Evolutionary conservation across 2,113 vertebrate genomes (phyloP).

Genomic region (Choloepus hoffmanni): DNA sequence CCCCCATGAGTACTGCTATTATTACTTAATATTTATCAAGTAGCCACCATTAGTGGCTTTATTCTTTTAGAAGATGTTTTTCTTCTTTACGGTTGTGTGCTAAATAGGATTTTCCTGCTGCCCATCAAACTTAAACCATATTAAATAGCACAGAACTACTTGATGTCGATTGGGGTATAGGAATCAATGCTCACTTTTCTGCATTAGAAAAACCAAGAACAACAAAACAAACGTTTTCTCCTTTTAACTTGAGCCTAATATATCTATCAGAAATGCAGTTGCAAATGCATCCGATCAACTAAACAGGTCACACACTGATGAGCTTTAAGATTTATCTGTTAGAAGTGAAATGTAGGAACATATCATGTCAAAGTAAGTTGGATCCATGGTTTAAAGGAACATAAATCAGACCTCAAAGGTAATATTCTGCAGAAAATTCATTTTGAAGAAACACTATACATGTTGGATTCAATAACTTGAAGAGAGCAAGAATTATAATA

Average conservation of each 20-base stretch:
- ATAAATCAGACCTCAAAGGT: slow-evolving; percentile 64
- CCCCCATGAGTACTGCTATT: slow-evolving; percentile 26
- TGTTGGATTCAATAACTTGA: slow-evolving; percentile 56
- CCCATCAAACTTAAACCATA: slow-evolving; percentile 60
- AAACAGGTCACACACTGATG: slow-evolving; percentile 57
- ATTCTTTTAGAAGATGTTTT: slow-evolving; percentile 62
- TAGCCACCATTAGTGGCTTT: slow-evolving; percentile 60
- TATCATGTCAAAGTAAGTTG: slow-evolving; percentile 55
- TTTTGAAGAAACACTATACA: slow-evolving; percentile 71
- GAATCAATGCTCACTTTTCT: slow-evolving; percentile 55
- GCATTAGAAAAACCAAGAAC: not conserved
- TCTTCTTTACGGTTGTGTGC: slow-evolving; percentile 60
- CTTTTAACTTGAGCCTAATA: slow-evolving; percentile 30
- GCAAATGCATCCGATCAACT: slow-evolving; percentile 66
- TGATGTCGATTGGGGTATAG: slow-evolving; percentile 23
- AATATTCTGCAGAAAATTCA: slow-evolving; percentile 73
- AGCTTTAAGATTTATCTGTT: slow-evolving; percentile 67
- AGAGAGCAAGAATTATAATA: slow-evolving; percentile 71
- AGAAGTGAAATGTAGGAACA: slow-evolving; percentile 63
- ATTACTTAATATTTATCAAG: slow-evolving; percentile 77
- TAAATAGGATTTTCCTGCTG: slow-evolving; percentile 67
- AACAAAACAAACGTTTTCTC: slow-evolving; percentile 60
- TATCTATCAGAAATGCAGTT: slow-evolving; percentile 61
- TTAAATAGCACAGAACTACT: slow-evolving; percentile 60
- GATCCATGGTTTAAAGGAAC: slow-evolving; percentile 65